Percentiles rank a stretch among this genome's conserved stretches.
Conservation (phyloP, 2,888 invertebrate species). For the Troides aeacus region DNA sequence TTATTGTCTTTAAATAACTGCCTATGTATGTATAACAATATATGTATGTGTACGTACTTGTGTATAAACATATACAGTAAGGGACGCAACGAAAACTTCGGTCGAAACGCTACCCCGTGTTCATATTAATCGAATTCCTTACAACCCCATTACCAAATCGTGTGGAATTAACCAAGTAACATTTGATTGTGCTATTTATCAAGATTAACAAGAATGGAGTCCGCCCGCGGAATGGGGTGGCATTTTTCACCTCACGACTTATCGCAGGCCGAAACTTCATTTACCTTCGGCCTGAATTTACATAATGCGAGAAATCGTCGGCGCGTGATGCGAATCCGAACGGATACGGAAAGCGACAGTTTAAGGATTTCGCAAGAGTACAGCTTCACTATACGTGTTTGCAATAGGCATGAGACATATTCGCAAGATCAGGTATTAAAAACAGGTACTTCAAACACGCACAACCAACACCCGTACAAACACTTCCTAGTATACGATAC, state of each 20-base stretch:
- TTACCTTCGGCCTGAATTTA: neutral
- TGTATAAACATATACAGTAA: neutral
- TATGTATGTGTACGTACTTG: constrained; percentile 1
- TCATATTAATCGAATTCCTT: neutral
- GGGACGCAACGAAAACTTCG: neutral
- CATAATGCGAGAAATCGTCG: neutral
- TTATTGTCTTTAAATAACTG: no score
- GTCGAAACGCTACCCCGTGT: no score
- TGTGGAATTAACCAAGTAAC: neutral
- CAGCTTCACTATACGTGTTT: no score
- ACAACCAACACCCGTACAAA: no score
- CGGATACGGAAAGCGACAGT: neutral
- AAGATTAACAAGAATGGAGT: neutral
- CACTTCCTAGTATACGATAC: no score
- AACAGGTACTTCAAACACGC: no score
- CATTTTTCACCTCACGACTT: neutral
- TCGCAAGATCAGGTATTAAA: no score
- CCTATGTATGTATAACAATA: neutral
- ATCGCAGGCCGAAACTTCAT: neutral
- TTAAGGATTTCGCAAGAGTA: no score
- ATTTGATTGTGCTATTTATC: constrained; percentile 1
- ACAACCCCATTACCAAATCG: neutral
- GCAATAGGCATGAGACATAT: no score
- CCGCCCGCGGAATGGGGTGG: neutral
- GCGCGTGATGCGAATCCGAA: neutral